phyloP scores from a whole-genome alignment of 2,113 vertebrate species.

The Embiotoca jacksoni region DNA sequence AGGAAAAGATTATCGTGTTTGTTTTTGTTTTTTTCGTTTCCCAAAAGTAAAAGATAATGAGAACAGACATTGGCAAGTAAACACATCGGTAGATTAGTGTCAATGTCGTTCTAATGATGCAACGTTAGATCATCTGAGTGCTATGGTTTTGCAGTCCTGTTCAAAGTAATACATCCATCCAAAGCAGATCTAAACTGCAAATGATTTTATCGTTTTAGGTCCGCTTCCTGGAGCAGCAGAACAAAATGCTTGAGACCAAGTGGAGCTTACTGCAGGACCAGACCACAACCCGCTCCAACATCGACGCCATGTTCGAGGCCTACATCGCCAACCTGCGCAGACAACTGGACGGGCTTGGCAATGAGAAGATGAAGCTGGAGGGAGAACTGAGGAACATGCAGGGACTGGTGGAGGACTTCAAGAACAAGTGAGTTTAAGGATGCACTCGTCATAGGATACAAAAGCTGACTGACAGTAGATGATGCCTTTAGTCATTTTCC shows the following conservation, averaged over 20 bases:
- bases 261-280: conserved; percentile 93
- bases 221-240: conserved; percentile 95
- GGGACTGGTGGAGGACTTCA: conserved; percentile 92
- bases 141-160: background rate
- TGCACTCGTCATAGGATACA: background rate
- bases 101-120: background rate
- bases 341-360: conserved; percentile 88
- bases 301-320: conserved; percentile 90
- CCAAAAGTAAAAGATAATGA: background rate
- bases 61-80: background rate
- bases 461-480: background rate
- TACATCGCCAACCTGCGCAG: conserved; percentile 89
- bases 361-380: conserved; percentile 90
- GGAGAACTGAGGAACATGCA: conserved; percentile 91
- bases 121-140: background rate
- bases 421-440: conserved; percentile 88
- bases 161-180: background rate
- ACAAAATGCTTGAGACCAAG: conserved; percentile 98
- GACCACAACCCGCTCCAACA: conserved; percentile 82
- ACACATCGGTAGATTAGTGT: background rate
- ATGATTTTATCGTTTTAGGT: conserved; percentile 80
- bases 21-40: background rate
- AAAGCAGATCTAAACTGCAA: conserved; percentile 12
- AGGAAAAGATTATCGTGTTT: background rate
- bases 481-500: background rate